phyloP scores from a whole-genome alignment of 2,797 vertebrate species.

The Synanceia verrucosa region DNA sequence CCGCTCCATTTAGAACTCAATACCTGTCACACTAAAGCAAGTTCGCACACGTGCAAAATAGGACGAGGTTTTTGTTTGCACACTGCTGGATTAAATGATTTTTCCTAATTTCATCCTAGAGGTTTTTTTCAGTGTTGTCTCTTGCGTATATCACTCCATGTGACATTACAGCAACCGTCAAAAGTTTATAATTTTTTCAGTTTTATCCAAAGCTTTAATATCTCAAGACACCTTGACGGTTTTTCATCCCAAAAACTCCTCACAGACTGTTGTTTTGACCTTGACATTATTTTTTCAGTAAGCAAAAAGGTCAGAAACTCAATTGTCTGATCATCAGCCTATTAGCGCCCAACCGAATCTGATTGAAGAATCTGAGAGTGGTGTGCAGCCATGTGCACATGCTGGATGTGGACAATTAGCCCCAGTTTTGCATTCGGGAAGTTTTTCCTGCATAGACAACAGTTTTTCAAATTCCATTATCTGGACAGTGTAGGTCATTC shows the following conservation, averaged over 20 bases:
- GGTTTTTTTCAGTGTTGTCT: not conserved
- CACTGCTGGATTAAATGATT: not conserved
- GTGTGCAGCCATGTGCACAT: not conserved
- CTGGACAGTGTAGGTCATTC: not conserved
- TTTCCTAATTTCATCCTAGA: not conserved
- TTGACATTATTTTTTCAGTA: not conserved
- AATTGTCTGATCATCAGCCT: slow-evolving; percentile 13
- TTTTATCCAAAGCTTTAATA: not conserved
- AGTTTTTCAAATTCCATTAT: not conserved
- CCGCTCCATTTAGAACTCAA: slow-evolving; percentile 56
- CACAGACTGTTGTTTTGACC: not conserved
- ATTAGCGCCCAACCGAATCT: not conserved
- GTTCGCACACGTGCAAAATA: slow-evolving; percentile 31
- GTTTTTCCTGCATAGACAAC: not conserved
- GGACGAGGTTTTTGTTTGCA: not conserved
- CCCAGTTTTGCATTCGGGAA: not conserved
- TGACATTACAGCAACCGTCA: not conserved
- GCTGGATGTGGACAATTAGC: not conserved
- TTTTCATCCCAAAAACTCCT: not conserved
- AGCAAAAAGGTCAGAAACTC: slow-evolving; percentile 11
- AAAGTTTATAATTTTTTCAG: not conserved
- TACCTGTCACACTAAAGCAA: slow-evolving; percentile 35
- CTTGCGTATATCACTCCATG: not conserved
- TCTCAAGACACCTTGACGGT: not conserved
- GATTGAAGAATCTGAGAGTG: slow-evolving; percentile 22